phyloP scores from a whole-genome alignment of 2,113 vertebrate species.

The Hystrix brachyura region DNA sequence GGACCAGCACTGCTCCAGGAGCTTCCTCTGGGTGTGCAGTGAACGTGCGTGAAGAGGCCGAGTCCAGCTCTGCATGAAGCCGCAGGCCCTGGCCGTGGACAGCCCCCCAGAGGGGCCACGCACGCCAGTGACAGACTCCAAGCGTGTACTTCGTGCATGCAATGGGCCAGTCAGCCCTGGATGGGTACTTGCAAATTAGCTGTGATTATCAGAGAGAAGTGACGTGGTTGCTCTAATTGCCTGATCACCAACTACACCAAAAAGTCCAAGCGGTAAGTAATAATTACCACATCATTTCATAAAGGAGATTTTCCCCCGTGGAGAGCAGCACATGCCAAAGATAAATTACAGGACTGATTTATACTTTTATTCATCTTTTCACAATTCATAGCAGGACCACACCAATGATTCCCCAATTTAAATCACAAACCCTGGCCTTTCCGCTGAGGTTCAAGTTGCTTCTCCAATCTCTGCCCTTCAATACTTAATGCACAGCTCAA shows the following conservation, averaged over 20 bases:
- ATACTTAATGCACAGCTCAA: background rate
- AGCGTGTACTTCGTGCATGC: too few relatives aligned
- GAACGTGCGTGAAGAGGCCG: slow-evolving; percentile 7
- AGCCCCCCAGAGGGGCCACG: background rate
- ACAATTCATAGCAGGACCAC: background rate
- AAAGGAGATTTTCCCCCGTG: background rate
- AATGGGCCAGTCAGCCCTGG: slow-evolving; percentile 20
- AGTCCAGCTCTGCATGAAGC: slow-evolving; percentile 2
- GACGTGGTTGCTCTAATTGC: slow-evolving; percentile 54
- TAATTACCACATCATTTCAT: slow-evolving; percentile 67
- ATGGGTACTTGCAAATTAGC: slow-evolving; percentile 61
- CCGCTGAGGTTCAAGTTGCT: background rate
- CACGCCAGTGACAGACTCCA: too few relatives aligned
- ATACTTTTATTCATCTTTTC: slow-evolving; percentile 39
- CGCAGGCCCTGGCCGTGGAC: background rate
- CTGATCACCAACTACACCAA: slow-evolving; percentile 64
- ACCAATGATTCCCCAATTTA: background rate
- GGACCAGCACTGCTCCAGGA: background rate
- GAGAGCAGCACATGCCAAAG: slow-evolving; percentile 18
- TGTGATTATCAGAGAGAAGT: slow-evolving; percentile 73
- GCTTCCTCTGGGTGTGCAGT: background rate
- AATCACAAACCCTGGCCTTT: background rate
- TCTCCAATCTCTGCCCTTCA: slow-evolving; percentile 5
- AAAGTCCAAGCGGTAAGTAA: slow-evolving; percentile 70
- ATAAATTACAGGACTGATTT: slow-evolving; percentile 35